Evolutionary conservation across 2,113 vertebrate genomes (phyloP).

Genomic region (Antidorcas marsupialis): DNA sequence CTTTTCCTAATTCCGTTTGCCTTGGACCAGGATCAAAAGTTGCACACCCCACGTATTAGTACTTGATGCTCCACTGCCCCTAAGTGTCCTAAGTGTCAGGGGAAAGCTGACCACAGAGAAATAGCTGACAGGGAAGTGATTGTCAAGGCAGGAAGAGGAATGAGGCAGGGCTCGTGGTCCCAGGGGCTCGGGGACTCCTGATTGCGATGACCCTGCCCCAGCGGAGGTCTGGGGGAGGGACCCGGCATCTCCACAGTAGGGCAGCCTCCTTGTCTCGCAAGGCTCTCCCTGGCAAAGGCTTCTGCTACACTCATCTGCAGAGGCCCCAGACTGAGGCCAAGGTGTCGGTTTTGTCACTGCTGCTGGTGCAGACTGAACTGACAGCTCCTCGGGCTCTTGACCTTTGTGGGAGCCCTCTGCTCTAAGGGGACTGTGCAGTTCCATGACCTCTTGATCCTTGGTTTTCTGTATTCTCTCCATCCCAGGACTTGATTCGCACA

Average conservation of each 20-base stretch:
- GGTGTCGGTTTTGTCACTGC: neutral
- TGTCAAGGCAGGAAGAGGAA: slow-evolving; percentile 5
- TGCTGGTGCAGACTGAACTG: neutral
- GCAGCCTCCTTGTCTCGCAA: neutral
- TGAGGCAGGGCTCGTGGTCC: neutral
- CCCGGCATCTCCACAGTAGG: neutral
- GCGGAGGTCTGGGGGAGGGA: neutral
- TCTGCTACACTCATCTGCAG: neutral
- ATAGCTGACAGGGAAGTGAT: neutral
- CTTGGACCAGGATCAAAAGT: slow-evolving; percentile 33
- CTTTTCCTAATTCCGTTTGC: slow-evolving; percentile 48
- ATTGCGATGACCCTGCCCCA: neutral
- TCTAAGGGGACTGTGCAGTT: neutral
- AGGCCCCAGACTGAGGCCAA: neutral
- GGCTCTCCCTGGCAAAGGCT: neutral
- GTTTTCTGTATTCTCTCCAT: neutral
- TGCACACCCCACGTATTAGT: slow-evolving; percentile 37
- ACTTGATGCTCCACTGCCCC: neutral
- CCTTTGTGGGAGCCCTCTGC: neutral
- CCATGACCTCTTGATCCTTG: neutral
- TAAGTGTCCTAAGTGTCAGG: neutral
- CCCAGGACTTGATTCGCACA: neutral
- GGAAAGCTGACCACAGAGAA: slow-evolving; percentile 34
- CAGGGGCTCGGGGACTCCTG: neutral
- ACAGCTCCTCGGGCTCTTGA: neutral